Base-by-base conservation (phyloP, 2,113 vertebrate genomes). In the Saccopteryx bilineata region DNA sequence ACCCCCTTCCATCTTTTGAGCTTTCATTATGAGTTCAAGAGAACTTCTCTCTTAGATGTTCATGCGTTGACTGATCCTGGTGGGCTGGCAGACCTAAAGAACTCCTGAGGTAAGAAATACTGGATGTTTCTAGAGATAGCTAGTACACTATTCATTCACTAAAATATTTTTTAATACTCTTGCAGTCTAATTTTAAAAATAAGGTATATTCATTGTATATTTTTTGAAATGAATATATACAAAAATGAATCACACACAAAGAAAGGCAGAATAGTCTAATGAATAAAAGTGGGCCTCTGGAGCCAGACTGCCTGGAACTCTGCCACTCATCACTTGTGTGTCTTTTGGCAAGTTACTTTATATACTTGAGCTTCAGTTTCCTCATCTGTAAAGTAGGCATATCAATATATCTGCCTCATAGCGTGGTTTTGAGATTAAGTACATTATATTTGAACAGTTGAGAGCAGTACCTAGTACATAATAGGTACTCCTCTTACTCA, bases 171-270 rank as follows among this genome's bases (percentile, higher is more conserved):
- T 80, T 71, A 83, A 84, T 91, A 63, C 23, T 96, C 69, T 52
- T 92, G 19, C 24, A 85, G 48, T 89, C 12, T 86, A 89, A 76
- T 84, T 85, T 56, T 65, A 92, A 90, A 95, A 83, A 61, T 91
- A 50, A 81, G 69, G 7, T 82, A 52, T 76, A 15, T 19, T 78
- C 23, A 28, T 80, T 94, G 31, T 86, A 28, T 33, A 50, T 17
- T 79, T 92, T 75, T 90, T 79, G 71, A 95, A 52, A 31, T 71
- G 14, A 76, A 81, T 60, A 13, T 61, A 15, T 78, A 50, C n/a
- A 39, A 60, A 91, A 90, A 91, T 15, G 48, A 95, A 60, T 76
- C 39, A 13, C 50, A 15, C 72, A 66, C 58, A 28, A 69, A 90
- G n/a, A 74, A 54, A 74, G 56, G 58, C 39, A 56, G 1, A 78